phyloP scores from a whole-genome alignment of 2,113 vertebrate species.

The Ophiodon elongatus region DNA sequence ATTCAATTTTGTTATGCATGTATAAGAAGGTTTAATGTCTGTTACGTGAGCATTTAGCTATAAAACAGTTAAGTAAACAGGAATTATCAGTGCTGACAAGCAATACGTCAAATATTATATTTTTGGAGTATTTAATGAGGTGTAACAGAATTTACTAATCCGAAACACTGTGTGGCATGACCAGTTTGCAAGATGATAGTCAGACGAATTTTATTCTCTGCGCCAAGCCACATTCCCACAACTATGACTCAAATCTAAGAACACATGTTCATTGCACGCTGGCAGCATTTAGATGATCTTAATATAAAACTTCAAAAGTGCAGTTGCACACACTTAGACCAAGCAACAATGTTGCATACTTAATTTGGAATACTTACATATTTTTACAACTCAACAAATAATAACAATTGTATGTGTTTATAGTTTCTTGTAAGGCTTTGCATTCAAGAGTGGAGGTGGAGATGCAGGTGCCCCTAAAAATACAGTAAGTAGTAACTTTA shows the following conservation, averaged over 20 bases:
- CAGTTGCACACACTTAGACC: not conserved
- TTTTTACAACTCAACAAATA: not conserved
- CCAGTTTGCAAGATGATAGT: conserved; percentile 6
- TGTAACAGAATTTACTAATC: not conserved
- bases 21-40: not conserved
- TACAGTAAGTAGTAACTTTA: not conserved
- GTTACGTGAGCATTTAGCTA: not conserved
- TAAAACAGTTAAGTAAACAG: not conserved
- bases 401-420: not conserved
- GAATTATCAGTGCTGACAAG: not conserved
- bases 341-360: not conserved
- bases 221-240: not conserved
- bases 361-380: not conserved
- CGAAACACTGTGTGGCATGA: not conserved
- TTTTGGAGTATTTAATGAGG: not conserved
- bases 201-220: not conserved
- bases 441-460: not conserved
- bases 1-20: not conserved
- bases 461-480: not conserved
- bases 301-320: not conserved
- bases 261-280: not conserved
- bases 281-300: not conserved
- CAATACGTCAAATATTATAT: not conserved
- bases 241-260: not conserved
- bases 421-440: not conserved